Conservation (phyloP, 2,113 vertebrate species). For the Erinaceus europaeus region DNA sequence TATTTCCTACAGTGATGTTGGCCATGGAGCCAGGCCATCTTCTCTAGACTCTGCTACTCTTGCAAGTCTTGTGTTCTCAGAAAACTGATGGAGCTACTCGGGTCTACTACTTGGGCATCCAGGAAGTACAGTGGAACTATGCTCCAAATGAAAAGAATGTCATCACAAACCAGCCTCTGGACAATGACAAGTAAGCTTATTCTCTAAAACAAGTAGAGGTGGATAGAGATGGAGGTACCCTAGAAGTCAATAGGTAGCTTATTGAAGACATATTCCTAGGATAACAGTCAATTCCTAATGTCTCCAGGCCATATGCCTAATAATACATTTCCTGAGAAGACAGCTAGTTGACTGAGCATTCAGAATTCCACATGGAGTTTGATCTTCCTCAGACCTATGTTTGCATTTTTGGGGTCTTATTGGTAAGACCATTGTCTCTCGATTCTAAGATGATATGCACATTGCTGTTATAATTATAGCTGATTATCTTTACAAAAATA, state of each 20-base stretch:
- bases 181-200: constrained; percentile 67
- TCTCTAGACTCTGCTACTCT: constrained; percentile 57
- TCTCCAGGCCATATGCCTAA: background rate
- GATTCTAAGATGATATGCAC: background rate
- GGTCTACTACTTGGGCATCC: constrained; percentile 82
- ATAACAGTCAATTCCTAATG: background rate
- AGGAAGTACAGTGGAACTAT: constrained; percentile 80
- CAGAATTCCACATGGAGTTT: background rate
- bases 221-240: background rate
- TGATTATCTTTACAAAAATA: background rate
- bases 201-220: background rate
- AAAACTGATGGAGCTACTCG: constrained; percentile 67
- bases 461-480: background rate
- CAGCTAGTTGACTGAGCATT: background rate
- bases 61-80: background rate
- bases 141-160: constrained; percentile 78
- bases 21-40: constrained; percentile 51
- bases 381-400: background rate
- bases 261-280: background rate
- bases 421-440: constrained; percentile 12
- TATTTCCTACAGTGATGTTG: constrained; percentile 44
- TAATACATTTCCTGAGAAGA: background rate
- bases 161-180: constrained; percentile 59
- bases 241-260: background rate
- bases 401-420: background rate